A percentile compares a stretch with the other conserved stretches of the same genome.
Evolutionary conservation across 1,140 invertebrate species (phyloP).

Genomic region (Lineus longissimus): DNA sequence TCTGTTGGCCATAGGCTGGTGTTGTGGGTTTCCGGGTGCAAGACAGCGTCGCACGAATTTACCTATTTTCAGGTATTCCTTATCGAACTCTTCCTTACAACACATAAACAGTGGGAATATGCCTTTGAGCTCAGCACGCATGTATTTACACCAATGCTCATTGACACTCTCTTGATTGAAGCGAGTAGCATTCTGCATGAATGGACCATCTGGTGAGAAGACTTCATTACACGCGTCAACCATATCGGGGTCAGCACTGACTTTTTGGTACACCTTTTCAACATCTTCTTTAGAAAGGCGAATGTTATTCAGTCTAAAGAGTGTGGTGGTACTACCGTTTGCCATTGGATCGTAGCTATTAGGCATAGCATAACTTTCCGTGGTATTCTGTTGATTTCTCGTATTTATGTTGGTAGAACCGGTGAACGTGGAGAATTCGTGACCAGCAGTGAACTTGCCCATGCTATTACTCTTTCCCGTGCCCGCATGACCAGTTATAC

Average conservation of each 20-base stretch:
- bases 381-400: constrained; percentile 6
- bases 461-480: constrained; percentile 6
- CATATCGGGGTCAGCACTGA: background rate
- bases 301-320: constrained; percentile 2
- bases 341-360: constrained; percentile 6
- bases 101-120: constrained; percentile 4
- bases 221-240: constrained; percentile 5
- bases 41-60: background rate
- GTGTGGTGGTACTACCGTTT: background rate
- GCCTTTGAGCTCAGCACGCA: background rate
- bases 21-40: background rate
- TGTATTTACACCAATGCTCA: constrained; percentile 1
- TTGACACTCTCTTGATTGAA: constrained; percentile 4
- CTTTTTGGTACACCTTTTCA: background rate
- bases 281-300: background rate
- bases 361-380: constrained; percentile 2
- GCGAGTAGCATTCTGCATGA: background rate
- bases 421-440: background rate
- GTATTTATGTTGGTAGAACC: constrained; percentile 3
- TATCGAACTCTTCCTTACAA: constrained; percentile 5
- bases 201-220: background rate
- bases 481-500: background rate
- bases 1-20: background rate
- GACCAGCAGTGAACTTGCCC: constrained; percentile 2
- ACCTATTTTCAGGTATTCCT: constrained; percentile 1